phyloP scores from a whole-genome alignment of 1,140 invertebrate species.

The Bemisia tabaci region DNA sequence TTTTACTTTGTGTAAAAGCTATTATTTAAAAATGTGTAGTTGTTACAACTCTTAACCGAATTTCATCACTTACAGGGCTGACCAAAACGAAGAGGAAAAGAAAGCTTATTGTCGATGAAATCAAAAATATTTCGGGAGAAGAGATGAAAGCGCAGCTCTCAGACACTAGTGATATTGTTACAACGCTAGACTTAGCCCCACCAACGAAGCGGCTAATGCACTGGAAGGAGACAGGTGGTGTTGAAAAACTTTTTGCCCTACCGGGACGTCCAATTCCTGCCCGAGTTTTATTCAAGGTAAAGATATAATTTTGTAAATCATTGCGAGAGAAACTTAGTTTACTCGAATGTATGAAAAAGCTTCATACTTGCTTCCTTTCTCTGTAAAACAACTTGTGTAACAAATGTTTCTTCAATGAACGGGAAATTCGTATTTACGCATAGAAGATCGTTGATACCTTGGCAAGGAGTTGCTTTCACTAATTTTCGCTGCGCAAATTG shows the following conservation, averaged over 20 bases:
- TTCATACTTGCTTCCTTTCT: background rate
- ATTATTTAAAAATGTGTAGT: too few species aligned
- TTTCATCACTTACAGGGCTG: too few species aligned
- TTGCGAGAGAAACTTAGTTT: background rate
- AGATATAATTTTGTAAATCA: slow-evolving; percentile 5
- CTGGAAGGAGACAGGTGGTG: slow-evolving; percentile 95
- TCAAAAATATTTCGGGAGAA: slow-evolving; percentile 99
- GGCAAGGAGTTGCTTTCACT: too few species aligned
- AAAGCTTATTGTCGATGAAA: slow-evolving; percentile 96
- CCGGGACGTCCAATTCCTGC: slow-evolving; percentile 80
- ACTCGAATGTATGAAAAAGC: background rate
- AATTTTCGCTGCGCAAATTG: too few species aligned
- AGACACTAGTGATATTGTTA: slow-evolving; percentile 95
- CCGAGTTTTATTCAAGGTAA: slow-evolving; percentile 60
- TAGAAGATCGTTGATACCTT: too few species aligned
- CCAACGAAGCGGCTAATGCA: slow-evolving; percentile 96
- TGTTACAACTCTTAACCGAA: too few species aligned
- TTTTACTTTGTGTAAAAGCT: too few species aligned
- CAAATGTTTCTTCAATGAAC: background rate
- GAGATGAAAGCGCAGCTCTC: slow-evolving; percentile 98
- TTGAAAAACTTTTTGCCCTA: slow-evolving; percentile 93
- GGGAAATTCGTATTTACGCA: background rate
- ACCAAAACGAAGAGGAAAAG: slow-evolving; percentile 84
- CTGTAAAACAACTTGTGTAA: background rate
- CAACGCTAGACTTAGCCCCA: slow-evolving; percentile 93